Evolutionary conservation across 2,797 vertebrate species (phyloP).

Genomic region (Smutsia temminckii): DNA sequence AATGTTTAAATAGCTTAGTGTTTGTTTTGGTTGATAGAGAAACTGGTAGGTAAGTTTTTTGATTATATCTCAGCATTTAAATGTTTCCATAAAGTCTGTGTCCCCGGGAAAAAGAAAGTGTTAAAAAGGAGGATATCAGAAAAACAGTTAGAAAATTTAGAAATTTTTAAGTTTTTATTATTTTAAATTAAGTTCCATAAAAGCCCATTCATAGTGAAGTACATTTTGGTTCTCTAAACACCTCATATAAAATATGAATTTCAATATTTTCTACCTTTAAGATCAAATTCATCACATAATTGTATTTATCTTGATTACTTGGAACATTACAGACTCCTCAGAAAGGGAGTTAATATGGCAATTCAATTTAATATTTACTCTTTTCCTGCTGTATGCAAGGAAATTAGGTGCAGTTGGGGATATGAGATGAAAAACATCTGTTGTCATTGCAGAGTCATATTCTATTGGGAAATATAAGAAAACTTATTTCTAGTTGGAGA

Average conservation of each 20-base stretch:
- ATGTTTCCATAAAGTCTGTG: not conserved
- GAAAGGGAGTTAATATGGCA: not conserved
- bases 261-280: not conserved
- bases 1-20: slow-evolving; percentile 61
- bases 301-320: slow-evolving; percentile 32
- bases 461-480: not conserved
- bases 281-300: not conserved
- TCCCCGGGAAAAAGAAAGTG: not conserved
- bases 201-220: not conserved
- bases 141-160: not conserved
- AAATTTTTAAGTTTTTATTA: not conserved
- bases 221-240: slow-evolving; percentile 13
- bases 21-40: slow-evolving; percentile 67
- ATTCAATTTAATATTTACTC: not conserved
- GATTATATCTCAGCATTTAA: slow-evolving; percentile 58
- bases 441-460: not conserved
- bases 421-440: not conserved
- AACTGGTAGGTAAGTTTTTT: slow-evolving; percentile 56
- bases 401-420: not conserved
- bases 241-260: not conserved
- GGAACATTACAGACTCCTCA: not conserved
- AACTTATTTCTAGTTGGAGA: not conserved
- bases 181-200: slow-evolving; percentile 30
- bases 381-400: not conserved
- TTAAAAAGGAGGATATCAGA: not conserved